Conservation (phyloP, 2,888 invertebrate species). For the Caenorhabditis virilis region DNA sequence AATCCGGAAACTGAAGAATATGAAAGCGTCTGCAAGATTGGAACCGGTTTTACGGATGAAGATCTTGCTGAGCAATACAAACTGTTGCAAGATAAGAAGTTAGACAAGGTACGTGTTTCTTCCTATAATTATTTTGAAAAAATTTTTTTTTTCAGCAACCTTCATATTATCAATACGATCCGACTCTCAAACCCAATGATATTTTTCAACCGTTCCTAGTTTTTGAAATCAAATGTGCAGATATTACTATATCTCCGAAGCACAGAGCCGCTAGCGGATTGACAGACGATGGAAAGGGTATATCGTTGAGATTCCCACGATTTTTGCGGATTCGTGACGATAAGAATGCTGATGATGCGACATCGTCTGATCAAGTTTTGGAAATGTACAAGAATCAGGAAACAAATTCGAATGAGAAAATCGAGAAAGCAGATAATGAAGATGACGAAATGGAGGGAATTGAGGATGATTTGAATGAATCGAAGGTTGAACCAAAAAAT, state of each 20-base stretch:
- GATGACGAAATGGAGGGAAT: slow-evolving; percentile 29
- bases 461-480: slow-evolving; percentile 2
- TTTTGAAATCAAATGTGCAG: slow-evolving; percentile 94
- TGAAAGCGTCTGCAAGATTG: slow-evolving; percentile 90
- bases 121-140: no score
- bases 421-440: slow-evolving; percentile 38
- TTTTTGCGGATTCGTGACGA: slow-evolving; percentile 88
- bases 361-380: slow-evolving; percentile 80
- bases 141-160: no score
- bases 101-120: slow-evolving; percentile 74
- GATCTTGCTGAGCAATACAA: slow-evolving; percentile 80
- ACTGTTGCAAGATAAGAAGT: slow-evolving; percentile 79
- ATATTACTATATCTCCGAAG: slow-evolving; percentile 91
- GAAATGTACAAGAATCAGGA: slow-evolving; percentile 83
- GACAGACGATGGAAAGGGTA: slow-evolving; percentile 73
- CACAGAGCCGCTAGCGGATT: slow-evolving; percentile 84
- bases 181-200: slow-evolving; percentile 79
- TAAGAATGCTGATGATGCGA: slow-evolving; percentile 89
- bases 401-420: slow-evolving; percentile 75
- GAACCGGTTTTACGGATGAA: slow-evolving; percentile 92
- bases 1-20: slow-evolving; percentile 87
- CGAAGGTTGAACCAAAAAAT: background rate
- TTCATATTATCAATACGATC: slow-evolving; percentile 81
- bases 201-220: slow-evolving; percentile 87
- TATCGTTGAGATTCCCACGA: slow-evolving; percentile 91